A percentile compares a stretch with the other conserved stretches of the same genome.
Conservation (phyloP, 2,113 vertebrate species). For the Rhea pennata region DNA sequence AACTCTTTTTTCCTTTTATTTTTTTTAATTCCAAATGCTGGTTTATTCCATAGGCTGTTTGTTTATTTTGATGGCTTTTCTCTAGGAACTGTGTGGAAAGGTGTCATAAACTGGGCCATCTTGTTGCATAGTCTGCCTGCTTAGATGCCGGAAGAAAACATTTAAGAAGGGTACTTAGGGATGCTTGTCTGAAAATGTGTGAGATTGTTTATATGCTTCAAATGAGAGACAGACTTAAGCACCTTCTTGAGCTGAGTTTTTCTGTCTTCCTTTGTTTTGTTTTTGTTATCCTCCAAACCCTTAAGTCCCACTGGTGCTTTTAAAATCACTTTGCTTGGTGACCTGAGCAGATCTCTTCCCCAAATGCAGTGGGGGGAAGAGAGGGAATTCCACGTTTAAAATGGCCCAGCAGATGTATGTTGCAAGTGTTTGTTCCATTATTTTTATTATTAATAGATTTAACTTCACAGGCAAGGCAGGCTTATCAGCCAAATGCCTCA, state of each 20-base stretch:
- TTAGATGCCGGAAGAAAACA: not conserved
- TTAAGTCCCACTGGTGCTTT: not conserved
- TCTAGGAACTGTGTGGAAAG: not conserved
- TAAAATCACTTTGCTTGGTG: not conserved
- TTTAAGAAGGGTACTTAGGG: not conserved
- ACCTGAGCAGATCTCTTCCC: not conserved
- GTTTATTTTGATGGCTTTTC: not conserved
- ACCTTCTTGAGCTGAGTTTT: not conserved
- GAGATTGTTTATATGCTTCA: not conserved
- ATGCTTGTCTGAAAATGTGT: not conserved
- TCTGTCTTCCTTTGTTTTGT: not conserved
- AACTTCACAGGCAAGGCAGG: not conserved
- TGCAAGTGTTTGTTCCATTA: not conserved
- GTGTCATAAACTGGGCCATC: not conserved
- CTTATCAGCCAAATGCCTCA: slow-evolving; percentile 57
- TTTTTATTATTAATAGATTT: slow-evolving; percentile 45
- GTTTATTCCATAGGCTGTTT: not conserved
- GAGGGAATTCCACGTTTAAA: not conserved
- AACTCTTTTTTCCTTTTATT: not conserved
- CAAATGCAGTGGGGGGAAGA: not conserved
- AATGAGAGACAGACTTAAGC: not conserved
- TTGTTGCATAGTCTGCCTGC: not conserved
- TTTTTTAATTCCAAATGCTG: not conserved
- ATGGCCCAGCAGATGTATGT: not conserved
- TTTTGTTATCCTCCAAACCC: rapidly evolving